Conservation (phyloP, 1,140 invertebrate species). For the Bombus balteatus region DNA sequence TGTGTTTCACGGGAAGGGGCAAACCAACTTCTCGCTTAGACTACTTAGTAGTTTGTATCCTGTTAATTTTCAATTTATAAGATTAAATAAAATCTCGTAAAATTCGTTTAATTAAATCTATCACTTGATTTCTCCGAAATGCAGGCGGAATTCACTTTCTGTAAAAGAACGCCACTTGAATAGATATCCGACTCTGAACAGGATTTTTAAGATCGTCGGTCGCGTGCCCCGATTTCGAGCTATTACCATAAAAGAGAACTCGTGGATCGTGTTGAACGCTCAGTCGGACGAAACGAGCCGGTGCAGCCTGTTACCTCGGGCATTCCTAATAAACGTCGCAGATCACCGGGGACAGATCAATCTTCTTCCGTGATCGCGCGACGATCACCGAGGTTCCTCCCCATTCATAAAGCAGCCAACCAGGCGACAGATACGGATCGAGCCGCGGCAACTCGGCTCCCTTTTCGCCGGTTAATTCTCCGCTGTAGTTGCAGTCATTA, state of each 20-base stretch:
- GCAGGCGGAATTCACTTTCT: not conserved
- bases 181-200: not conserved
- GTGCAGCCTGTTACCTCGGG: slow-evolving; percentile 45
- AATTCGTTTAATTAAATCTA: not conserved
- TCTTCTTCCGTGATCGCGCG: slow-evolving; percentile 61
- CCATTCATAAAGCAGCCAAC: slow-evolving; percentile 60
- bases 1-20: no score
- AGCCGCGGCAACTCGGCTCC: not conserved
- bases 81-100: no score
- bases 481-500: slow-evolving; percentile 60
- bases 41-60: not conserved
- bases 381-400: slow-evolving; percentile 51
- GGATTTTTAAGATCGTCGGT: slow-evolving; percentile 25
- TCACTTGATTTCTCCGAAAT: not conserved
- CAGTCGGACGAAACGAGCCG: slow-evolving; percentile 33
- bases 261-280: slow-evolving; percentile 11
- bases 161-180: not conserved
- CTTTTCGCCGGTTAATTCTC: slow-evolving; percentile 61
- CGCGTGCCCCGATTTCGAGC: slow-evolving; percentile 45
- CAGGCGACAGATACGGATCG: slow-evolving; percentile 57
- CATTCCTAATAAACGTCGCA: slow-evolving; percentile 63
- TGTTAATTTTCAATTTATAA: not conserved
- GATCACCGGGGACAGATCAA: slow-evolving; percentile 65
- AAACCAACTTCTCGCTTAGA: not conserved
- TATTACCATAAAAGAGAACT: slow-evolving; percentile 23